Conservation (phyloP, 2,888 invertebrate species). For the Elysia crispata region DNA sequence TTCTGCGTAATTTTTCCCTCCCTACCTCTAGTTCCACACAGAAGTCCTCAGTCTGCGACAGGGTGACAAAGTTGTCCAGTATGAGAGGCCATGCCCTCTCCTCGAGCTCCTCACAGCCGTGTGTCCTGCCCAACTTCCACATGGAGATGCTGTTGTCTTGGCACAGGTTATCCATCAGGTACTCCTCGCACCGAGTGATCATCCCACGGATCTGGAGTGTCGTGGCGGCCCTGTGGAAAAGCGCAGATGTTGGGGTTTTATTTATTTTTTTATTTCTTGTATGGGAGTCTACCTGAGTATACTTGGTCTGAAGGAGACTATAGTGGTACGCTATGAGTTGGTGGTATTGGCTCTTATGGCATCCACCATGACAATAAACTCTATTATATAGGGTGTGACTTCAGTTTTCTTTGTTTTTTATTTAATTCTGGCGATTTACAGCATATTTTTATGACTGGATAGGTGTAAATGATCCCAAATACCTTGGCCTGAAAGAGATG, state of each 20-base stretch:
- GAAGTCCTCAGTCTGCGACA: conserved; percentile 63
- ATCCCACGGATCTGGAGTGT: conserved; percentile 90
- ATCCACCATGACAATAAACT: no score
- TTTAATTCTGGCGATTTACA: no score
- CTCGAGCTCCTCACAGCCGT: conserved; percentile 85
- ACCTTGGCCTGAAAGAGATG: no score
- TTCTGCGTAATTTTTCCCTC: no score
- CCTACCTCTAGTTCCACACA: conserved; percentile 45
- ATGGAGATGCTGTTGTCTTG: conserved; percentile 90
- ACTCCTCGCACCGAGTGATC: conserved; percentile 87
- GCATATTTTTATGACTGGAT: no score
- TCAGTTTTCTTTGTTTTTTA: no score
- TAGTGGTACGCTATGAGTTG: no score
- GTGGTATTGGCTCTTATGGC: no score
- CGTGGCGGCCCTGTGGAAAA: conserved; percentile 84
- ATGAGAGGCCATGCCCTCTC: conserved; percentile 84
- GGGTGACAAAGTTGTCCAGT: conserved; percentile 77
- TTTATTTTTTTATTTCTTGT: not conserved
- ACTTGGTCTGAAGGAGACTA: no score
- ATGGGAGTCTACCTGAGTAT: no score
- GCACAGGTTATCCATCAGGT: conserved; percentile 84
- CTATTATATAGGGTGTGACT: no score
- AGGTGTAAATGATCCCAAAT: no score
- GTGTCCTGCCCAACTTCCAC: conserved; percentile 87
- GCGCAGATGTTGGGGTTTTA: not conserved